A percentile compares a stretch with the other conserved stretches of the same genome.
Conservation (phyloP, 2,113 vertebrate genomes). For the Tychaedon coryphoeus region DNA sequence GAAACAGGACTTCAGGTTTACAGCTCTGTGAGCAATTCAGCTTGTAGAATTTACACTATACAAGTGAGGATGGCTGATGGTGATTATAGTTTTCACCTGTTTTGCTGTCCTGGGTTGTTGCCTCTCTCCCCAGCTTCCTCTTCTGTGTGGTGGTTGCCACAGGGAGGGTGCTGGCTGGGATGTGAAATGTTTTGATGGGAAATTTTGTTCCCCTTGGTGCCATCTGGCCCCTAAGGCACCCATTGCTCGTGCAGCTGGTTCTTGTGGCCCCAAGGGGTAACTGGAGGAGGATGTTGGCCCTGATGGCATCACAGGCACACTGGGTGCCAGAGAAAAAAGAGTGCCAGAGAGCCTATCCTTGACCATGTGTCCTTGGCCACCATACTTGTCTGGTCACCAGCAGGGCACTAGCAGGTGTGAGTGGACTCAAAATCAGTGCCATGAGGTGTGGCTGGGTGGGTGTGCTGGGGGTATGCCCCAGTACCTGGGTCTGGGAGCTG, state of each 20-base stretch:
- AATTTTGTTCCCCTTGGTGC: neutral
- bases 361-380: neutral
- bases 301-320: rapidly evolving
- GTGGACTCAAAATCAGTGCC: neutral
- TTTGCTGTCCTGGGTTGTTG: rapidly evolving
- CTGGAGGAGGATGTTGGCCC: neutral
- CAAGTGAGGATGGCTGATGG: neutral
- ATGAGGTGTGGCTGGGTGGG: neutral
- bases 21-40: neutral
- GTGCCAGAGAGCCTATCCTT: neutral
- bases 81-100: neutral
- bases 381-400: neutral
- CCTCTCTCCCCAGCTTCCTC: neutral
- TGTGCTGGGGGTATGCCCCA: neutral
- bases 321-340: neutral
- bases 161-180: neutral
- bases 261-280: rapidly evolving
- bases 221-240: neutral
- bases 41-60: neutral
- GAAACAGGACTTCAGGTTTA: neutral
- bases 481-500: neutral
- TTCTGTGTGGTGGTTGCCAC: neutral
- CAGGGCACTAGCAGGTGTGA: neutral
- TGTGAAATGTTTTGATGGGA: neutral
- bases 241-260: neutral